A percentile compares a stretch with the other conserved stretches of the same genome.
Evolutionary conservation across 23 tunicate genomes (phyloP).

Genomic region (Trididemnum clinides): DNA sequence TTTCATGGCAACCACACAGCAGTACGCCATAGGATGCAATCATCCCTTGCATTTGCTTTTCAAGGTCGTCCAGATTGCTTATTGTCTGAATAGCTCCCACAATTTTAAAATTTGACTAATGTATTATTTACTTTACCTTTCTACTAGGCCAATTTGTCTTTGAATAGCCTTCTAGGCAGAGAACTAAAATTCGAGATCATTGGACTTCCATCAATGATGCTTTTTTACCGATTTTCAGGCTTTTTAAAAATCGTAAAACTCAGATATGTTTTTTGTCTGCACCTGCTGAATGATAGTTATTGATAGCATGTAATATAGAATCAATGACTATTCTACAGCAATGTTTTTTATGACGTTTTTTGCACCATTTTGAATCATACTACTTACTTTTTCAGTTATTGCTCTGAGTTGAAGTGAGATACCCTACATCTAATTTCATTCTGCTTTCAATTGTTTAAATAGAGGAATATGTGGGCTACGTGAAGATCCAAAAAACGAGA

Average conservation of each 20-base stretch:
- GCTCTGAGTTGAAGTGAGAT: no score
- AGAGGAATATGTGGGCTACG: no score
- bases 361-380: background rate
- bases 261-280: background rate
- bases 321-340: background rate
- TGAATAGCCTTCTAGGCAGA: slow-evolving; percentile 21
- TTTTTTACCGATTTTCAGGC: slow-evolving; percentile 23
- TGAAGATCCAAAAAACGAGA: no score
- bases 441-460: no score
- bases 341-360: background rate
- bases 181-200: slow-evolving; percentile 18
- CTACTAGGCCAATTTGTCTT: background rate
- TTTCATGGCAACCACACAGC: slow-evolving; percentile 11
- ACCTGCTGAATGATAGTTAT: background rate
- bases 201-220: slow-evolving; percentile 9
- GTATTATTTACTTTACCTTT: slow-evolving; percentile 2
- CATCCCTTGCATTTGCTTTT: slow-evolving; percentile 27
- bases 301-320: background rate
- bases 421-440: no score
- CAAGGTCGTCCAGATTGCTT: slow-evolving; percentile 16
- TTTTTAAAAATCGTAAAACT: slow-evolving; percentile 1
- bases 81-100: background rate
- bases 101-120: slow-evolving; percentile 18
- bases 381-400: no score
- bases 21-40: background rate